Conservation (phyloP, 2,113 vertebrate genomes). For the Ovis canadensis region DNA sequence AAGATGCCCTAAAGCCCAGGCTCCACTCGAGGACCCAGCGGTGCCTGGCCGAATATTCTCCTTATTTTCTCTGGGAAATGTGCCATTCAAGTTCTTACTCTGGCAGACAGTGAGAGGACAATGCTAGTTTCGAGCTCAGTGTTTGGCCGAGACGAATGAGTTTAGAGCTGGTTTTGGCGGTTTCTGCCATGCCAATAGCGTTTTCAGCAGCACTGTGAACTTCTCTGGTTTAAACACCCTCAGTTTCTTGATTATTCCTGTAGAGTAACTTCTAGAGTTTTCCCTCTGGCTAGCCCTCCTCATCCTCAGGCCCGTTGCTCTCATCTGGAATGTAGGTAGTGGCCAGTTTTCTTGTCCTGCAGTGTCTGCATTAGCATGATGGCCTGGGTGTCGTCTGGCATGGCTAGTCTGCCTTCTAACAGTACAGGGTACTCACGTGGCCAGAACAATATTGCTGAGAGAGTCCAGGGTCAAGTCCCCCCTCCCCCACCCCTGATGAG, state of each 20-base stretch:
- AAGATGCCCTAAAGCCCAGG: not conserved
- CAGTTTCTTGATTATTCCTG: not conserved
- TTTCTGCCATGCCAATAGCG: not conserved
- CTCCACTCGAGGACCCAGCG: rapidly evolving
- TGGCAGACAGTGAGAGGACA: not conserved
- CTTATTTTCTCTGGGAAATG: not conserved
- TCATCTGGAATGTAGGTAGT: not conserved
- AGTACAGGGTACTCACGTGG: not conserved
- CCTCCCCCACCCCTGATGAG: too few species aligned
- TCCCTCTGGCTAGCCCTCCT: not conserved
- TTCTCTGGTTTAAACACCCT: not conserved
- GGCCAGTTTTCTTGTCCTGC: not conserved
- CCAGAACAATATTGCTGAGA: not conserved
- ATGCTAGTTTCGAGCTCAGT: not conserved
- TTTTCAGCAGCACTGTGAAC: not conserved
- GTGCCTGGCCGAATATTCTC: rapidly evolving
- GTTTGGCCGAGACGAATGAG: not conserved
- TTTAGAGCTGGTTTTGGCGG: not conserved
- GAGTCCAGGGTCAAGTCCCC: not conserved
- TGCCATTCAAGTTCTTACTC: not conserved
- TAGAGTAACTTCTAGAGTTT: not conserved
- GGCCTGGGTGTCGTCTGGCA: not conserved
- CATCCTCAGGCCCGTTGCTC: not conserved
- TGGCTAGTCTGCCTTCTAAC: not conserved
- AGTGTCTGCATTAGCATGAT: not conserved